A percentile compares a stretch with the other conserved stretches of the same genome.
phyloP scores from a whole-genome alignment of 2,797 vertebrate genomes.

The Adrianichthys oophorus region DNA sequence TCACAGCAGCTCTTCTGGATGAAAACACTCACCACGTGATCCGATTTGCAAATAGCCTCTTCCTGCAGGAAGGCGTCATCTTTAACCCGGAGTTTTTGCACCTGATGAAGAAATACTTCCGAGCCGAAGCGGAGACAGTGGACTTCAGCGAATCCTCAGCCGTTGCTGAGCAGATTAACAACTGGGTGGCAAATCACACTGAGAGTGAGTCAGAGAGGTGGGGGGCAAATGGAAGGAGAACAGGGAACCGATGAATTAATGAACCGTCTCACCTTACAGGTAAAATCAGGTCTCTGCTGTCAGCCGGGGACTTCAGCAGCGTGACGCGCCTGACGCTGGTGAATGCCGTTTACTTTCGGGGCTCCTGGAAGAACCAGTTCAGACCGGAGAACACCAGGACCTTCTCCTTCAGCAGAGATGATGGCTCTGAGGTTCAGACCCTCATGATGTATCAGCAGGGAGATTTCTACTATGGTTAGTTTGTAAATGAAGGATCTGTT shows the following conservation, averaged over 20 bases:
- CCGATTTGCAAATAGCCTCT: conserved; percentile 90
- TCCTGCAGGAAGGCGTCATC: conserved; percentile 89
- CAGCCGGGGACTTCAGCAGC: conserved; percentile 87
- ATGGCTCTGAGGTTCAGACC: conserved; percentile 95
- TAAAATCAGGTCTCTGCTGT: conserved; percentile 90
- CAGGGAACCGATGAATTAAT: no score
- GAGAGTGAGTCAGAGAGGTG: conserved; percentile 82
- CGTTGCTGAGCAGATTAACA: conserved; percentile 90
- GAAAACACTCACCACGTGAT: conserved; percentile 86
- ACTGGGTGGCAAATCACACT: conserved; percentile 95
- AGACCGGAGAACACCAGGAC: conserved; percentile 95
- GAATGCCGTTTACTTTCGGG: conserved; percentile 95
- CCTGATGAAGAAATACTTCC: conserved; percentile 91
- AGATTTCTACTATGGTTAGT: conserved; percentile 95
- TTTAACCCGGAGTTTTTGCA: conserved; percentile 91
- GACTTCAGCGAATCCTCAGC: conserved; percentile 89
- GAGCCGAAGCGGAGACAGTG: conserved; percentile 86
- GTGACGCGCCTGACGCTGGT: conserved; percentile 88
- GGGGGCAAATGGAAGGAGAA: no score
- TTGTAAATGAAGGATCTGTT: conserved; percentile 1
- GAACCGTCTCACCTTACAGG: conserved; percentile 62
- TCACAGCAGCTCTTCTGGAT: conserved; percentile 79
- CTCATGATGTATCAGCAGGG: conserved; percentile 99
- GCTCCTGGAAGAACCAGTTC: conserved; percentile 98
- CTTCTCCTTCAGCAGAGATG: conserved; percentile 96